Percentiles rank a stretch among this genome's conserved stretches.
These are phyloP conservation scores for Orius insidiosus DNA, from an alignment of 1,140 invertebrate genomes.

Conservation along the genomic window DNA sequence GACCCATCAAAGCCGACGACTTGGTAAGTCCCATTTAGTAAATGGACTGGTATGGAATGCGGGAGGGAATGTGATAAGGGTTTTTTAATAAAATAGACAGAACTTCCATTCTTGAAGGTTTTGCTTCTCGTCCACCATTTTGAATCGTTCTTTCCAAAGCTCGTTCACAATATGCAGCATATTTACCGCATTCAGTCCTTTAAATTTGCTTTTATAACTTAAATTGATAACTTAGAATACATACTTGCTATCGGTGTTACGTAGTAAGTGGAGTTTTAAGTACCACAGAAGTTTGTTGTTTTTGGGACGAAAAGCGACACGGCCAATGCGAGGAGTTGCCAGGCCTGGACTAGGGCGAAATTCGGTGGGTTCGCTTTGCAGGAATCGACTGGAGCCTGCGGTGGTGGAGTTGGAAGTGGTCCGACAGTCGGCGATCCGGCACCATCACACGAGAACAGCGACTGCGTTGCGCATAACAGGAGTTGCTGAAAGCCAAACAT, in stretches of 20 bases:
- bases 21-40: constrained; percentile 85
- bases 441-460: constrained; percentile 83
- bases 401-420: constrained; percentile 35
- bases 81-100: constrained; percentile 93
- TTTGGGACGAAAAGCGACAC: constrained; percentile 87
- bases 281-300: constrained; percentile 88
- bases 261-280: constrained; percentile 73
- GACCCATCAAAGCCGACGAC: constrained; percentile 93
- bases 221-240: constrained; percentile 22
- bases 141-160: constrained; percentile 74
- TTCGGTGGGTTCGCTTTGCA: constrained; percentile 74
- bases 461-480: constrained; percentile 90
- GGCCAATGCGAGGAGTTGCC: constrained; percentile 81
- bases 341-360: constrained; percentile 82
- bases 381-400: constrained; percentile 29
- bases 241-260: constrained; percentile 80
- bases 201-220: constrained; percentile 15
- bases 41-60: constrained; percentile 89
- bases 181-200: constrained; percentile 86
- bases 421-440: constrained; percentile 29
- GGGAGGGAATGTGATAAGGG: constrained; percentile 90
- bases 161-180: constrained; percentile 85
- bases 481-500: constrained; percentile 66
- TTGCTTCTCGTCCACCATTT: constrained; percentile 71
- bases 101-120: constrained; percentile 90